Base-by-base conservation (phyloP, 1,140 invertebrate genomes). In the Drosophila quadrilineata region DNA sequence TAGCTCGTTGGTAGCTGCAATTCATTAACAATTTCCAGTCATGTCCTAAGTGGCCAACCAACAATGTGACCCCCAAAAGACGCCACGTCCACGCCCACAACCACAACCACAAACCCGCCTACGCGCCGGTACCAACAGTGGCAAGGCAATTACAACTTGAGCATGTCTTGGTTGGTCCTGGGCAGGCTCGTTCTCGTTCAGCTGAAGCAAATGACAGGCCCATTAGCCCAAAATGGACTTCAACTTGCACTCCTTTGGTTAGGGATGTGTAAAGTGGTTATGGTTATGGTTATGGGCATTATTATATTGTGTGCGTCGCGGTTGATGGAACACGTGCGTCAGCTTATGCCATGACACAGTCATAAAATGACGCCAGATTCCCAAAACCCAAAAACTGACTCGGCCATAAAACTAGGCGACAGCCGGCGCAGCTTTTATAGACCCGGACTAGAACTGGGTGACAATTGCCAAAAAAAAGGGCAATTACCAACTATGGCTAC, bases 11-110 rank as follows among this genome's bases (percentile, higher is more conserved):
- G n/a, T n/a, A 14, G 17, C 41, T 75, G 75, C 76, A 84, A 84
- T 82, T 85, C 79, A 74, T 84, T 85, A 77, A 58, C 64, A 63
- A 63, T 64, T 71, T 67, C 10, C 48, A 58, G 57, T 38, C 36
- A 48, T 17, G 70, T 38, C 59, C 59, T 64, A 41, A 70, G 68
- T 62, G 58, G 36, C 53, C n/a, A n/a, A n/a, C n/a, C n/a, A n/a
- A n/a, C n/a, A n/a, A n/a, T n/a, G n/a, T n/a, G n/a, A n/a, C n/a
- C n/a, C n/a, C n/a, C n/a, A n/a, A n/a, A n/a, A n/a, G n/a, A n/a
- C n/a, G n/a, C n/a, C n/a, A n/a, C n/a, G n/a, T n/a, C n/a, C n/a
- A n/a, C n/a, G n/a, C n/a, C n/a, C n/a, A n/a, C n/a, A n/a, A n/a
- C n/a, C n/a, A n/a, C n/a, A n/a, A n/a, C n/a, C n/a, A n/a, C n/a